Percentiles rank a stretch among this genome's conserved stretches.
phyloP scores from a whole-genome alignment of 2,797 vertebrate species.

The Triplophysa yarkandensis region DNA sequence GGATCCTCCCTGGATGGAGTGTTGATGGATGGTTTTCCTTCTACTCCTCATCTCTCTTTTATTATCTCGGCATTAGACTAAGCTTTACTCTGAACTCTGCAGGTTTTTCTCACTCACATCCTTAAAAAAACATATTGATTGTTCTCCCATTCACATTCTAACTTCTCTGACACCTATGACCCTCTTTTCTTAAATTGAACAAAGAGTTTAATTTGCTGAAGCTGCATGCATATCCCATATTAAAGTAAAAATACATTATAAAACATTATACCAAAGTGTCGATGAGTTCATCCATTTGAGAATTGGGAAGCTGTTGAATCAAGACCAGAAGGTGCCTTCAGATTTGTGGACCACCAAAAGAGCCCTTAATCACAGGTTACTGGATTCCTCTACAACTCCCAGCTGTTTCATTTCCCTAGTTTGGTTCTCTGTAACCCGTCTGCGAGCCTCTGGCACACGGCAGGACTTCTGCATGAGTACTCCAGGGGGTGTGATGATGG shows the following conservation, averaged over 20 bases:
- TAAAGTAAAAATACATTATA: not conserved
- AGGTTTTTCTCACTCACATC: not conserved
- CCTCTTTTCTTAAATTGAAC: rapidly evolving
- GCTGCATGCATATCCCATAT: not conserved
- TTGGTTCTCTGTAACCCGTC: not conserved
- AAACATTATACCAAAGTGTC: not conserved
- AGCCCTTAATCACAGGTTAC: slow-evolving; percentile 15
- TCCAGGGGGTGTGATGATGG: slow-evolving; percentile 47
- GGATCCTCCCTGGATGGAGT: slow-evolving; percentile 65
- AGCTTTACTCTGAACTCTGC: not conserved
- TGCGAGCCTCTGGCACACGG: not conserved
- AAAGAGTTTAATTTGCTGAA: not conserved
- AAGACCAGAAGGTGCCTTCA: slow-evolving; percentile 1
- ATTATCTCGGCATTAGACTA: slow-evolving; percentile 12
- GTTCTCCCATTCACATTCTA: too few species aligned
- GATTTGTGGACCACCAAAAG: slow-evolving; percentile 9
- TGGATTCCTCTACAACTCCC: slow-evolving; percentile 9
- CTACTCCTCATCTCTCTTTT: slow-evolving; percentile 58
- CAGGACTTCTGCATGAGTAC: slow-evolving; percentile 26
- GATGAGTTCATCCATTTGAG: not conserved
- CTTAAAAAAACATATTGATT: not conserved
- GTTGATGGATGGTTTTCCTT: slow-evolving; percentile 74
- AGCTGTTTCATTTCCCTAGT: slow-evolving; percentile 19
- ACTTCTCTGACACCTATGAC: too few species aligned
- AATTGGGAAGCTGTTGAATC: not conserved